Evolutionary conservation across 2,797 vertebrate species (phyloP).

Genomic region (Melopsittacus undulatus): DNA sequence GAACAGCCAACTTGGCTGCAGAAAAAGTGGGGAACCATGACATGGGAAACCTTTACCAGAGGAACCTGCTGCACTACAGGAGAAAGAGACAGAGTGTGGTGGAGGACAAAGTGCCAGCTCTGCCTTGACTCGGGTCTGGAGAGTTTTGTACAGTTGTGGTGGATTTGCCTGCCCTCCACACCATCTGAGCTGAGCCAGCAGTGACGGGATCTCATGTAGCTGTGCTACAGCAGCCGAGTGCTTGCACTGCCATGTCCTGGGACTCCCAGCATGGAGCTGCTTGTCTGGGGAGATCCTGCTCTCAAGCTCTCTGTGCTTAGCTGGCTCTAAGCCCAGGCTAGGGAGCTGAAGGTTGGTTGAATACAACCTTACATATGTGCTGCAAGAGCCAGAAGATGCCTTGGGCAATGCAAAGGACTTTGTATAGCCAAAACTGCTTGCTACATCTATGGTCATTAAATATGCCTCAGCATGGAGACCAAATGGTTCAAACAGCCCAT

Average conservation of each 20-base stretch:
- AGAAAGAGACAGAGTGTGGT: background rate
- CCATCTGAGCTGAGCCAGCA: background rate
- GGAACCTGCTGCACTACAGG: background rate
- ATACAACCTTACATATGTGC: background rate
- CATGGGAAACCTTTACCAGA: background rate
- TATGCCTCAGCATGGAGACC: accelerated
- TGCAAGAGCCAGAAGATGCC: background rate
- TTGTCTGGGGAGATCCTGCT: background rate
- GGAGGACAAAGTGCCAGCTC: background rate
- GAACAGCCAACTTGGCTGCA: background rate
- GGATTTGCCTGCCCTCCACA: background rate
- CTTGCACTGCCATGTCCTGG: background rate
- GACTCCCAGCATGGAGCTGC: background rate
- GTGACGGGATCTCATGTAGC: background rate
- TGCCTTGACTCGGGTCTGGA: background rate
- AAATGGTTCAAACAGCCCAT: accelerated
- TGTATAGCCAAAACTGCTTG: background rate
- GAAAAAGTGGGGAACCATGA: background rate
- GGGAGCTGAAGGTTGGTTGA: background rate
- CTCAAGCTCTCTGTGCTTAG: background rate
- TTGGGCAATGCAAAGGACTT: background rate
- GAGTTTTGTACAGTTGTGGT: background rate
- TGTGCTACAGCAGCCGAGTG: background rate
- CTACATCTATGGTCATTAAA: background rate
- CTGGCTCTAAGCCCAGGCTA: background rate